Evolutionary conservation across 1,140 invertebrate species (phyloP), one percentile per base, ranked within the genome.

Genomic region (Euglossa dilemma): DNA sequence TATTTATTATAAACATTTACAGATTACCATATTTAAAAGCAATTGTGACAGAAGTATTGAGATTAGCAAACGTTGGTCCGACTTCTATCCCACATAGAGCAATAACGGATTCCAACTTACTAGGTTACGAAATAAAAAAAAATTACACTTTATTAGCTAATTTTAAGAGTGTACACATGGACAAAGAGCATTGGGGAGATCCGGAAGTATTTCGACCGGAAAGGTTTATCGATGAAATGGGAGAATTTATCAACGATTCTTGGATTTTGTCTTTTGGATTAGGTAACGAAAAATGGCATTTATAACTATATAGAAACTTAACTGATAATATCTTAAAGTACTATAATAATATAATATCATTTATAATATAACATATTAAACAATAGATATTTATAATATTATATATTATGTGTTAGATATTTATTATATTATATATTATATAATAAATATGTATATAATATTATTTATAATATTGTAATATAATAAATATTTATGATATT

Each of bases 121-220:
- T 93, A 64, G 95, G 95, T 18, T 95, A 94, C 70, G 88, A 92
- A 63, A 94, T 95, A 12, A 94, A 95, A 85, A 94, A 95, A 79
- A 90, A 93, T 89, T 94, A 93, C 57, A 90, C 87, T 2, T 77
- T 95, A 12, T 84, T 95, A 59, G 89, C 93, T 0, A 94, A 92
- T 90, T 66, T 95, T 1, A 90, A 91, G 69, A 93, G 92, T 59
- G 88, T 95, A n/a, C 93, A 94, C 75, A 89, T 93, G 86, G 94
- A 95, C 81, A 85, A 92, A 70, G 89, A 93, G 54, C 91, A 94
- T 72, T 96, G 95, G 95, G 94, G 93, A 12, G 95, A 96, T 90
- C 95, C 96, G 0, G 93, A 96, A 56, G 86, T 91, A 9, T 96
- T 96, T 87, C 83, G 95, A 56, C 96, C 96, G 0, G 95, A 96